These are phyloP conservation scores for Automeris io DNA, from an alignment of 2,888 invertebrate species.

Conservation along the genomic window DNA sequence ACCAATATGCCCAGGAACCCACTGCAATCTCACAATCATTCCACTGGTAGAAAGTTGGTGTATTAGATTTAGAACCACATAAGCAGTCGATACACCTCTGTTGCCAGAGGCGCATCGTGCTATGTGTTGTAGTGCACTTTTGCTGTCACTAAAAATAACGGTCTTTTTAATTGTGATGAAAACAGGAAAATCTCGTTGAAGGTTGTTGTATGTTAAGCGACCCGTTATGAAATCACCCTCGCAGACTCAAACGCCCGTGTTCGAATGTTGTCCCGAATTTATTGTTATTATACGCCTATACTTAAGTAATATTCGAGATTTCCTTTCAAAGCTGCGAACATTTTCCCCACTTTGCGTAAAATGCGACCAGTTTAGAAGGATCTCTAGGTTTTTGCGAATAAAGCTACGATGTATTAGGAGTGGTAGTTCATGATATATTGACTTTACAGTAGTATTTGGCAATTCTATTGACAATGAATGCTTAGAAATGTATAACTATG, in stretches of 20 bases:
- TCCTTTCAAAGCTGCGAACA: slow-evolving; percentile 45
- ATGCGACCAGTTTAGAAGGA: slow-evolving; percentile 25
- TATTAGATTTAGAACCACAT: no score
- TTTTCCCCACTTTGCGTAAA: slow-evolving; percentile 44
- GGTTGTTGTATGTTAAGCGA: slow-evolving; percentile 56
- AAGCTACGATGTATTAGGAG: slow-evolving; percentile 9
- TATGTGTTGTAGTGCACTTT: no score
- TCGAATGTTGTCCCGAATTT: slow-evolving; percentile 68
- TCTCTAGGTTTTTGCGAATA: slow-evolving; percentile 16
- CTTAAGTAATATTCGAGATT: slow-evolving; percentile 71
- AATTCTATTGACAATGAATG: no score
- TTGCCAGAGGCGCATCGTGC: no score
- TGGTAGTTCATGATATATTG: slow-evolving; percentile 25
- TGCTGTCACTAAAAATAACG: no score
- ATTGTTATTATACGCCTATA: slow-evolving; percentile 64
- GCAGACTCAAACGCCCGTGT: slow-evolving; percentile 47
- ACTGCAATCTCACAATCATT: no score
- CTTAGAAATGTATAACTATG: no score
- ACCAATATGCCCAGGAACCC: no score
- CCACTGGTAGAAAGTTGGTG: no score
- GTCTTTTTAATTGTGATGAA: slow-evolving; percentile 13
- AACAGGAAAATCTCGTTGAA: slow-evolving; percentile 35
- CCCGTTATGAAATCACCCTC: slow-evolving; percentile 53
- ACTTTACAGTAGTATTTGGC: no score
- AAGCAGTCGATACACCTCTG: no score